phyloP scores from a whole-genome alignment of 1,140 invertebrate species.

The Bombus pascuorum region DNA sequence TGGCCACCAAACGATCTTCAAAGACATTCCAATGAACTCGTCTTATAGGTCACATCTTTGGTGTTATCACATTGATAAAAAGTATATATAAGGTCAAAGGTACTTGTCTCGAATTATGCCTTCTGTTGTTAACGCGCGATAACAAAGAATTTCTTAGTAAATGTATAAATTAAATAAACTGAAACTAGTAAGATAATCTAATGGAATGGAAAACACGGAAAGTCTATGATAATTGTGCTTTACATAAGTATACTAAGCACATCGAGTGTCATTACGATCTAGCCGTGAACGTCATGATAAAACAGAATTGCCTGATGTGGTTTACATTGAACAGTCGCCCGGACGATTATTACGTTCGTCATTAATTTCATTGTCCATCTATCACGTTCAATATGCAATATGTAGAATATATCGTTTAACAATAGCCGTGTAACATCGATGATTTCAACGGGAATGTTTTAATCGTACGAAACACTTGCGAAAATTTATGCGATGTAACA shows the following conservation, averaged over 20 bases:
- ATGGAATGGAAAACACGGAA: background rate
- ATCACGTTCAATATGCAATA: background rate
- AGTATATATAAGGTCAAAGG: too few relatives aligned
- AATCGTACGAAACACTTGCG: background rate
- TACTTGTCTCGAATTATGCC: too few relatives aligned
- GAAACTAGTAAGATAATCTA: too few relatives aligned
- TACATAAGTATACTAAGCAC: background rate
- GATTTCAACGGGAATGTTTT: background rate
- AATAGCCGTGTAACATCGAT: too few relatives aligned
- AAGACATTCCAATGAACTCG: too few relatives aligned
- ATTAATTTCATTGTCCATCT: slow-evolving; percentile 21
- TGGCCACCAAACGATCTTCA: too few relatives aligned
- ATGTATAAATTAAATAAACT: background rate
- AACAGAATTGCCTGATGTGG: background rate
- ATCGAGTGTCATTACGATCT: background rate
- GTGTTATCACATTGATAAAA: too few relatives aligned
- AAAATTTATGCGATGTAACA: background rate
- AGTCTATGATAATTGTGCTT: background rate
- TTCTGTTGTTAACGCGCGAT: background rate
- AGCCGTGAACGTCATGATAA: background rate
- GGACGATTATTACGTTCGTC: slow-evolving; percentile 7
- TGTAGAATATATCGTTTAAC: background rate
- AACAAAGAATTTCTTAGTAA: background rate
- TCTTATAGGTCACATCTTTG: too few relatives aligned
- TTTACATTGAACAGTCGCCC: background rate